These are phyloP conservation scores for Geothlypis trichas DNA, from an alignment of 2,113 vertebrate genomes.

Conservation along the genomic window DNA sequence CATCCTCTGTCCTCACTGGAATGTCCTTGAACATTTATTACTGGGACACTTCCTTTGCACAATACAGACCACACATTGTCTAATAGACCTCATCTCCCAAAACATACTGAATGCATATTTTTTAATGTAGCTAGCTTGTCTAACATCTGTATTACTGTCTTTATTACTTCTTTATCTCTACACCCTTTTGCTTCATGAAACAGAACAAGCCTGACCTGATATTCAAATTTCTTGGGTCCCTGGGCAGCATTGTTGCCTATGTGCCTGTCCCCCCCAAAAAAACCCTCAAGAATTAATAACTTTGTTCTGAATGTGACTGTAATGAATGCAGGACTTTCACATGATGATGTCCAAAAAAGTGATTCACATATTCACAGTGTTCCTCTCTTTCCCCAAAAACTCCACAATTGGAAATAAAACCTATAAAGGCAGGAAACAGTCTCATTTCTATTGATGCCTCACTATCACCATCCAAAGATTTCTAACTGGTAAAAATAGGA, in stretches of 20 bases:
- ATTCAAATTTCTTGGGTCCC: neutral
- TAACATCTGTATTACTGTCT: neutral
- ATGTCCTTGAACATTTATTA: neutral
- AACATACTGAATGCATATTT: neutral
- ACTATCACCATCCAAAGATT: neutral
- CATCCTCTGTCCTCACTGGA: neutral
- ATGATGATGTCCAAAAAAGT: neutral
- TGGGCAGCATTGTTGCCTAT: neutral
- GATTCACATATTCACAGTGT: neutral
- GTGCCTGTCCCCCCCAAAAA: neutral
- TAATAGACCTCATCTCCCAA: neutral
- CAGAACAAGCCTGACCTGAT: neutral
- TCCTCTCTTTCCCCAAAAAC: neutral
- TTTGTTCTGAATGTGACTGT: neutral
- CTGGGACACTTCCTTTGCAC: neutral
- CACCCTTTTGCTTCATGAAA: neutral
- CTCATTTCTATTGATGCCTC: neutral
- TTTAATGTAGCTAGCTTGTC: neutral
- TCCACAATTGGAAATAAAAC: neutral
- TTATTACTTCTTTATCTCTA: neutral
- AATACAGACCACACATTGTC: neutral
- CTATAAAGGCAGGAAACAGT: neutral
- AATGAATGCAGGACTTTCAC: neutral
- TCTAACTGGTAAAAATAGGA: neutral
- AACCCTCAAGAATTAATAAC: neutral